Evolutionary conservation across 2,113 vertebrate species (phyloP).

Genomic region (Vombatus ursinus): DNA sequence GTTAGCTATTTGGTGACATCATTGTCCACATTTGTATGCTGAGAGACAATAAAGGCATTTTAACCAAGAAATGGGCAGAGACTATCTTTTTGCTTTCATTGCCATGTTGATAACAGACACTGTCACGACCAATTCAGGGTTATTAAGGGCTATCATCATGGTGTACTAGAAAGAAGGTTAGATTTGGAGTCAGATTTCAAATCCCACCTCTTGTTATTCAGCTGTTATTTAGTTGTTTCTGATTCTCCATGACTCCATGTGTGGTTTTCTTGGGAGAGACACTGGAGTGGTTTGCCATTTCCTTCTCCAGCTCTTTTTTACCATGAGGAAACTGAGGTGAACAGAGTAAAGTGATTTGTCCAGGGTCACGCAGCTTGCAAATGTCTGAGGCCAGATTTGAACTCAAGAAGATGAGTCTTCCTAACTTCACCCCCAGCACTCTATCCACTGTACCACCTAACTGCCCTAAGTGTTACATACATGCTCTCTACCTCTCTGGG

Average conservation of each 20-base stretch:
- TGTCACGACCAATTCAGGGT: neutral
- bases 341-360: neutral
- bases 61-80: neutral
- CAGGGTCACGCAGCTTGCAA: neutral
- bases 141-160: neutral
- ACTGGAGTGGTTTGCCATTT: neutral
- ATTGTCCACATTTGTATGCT: neutral
- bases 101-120: neutral
- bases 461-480: neutral
- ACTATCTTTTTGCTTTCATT: neutral
- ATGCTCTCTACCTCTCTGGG: neutral
- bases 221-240: neutral
- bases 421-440: neutral
- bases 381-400: neutral
- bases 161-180: neutral
- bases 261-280: neutral
- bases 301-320: neutral
- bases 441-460: neutral
- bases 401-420: neutral
- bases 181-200: neutral
- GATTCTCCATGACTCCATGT: neutral
- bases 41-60: neutral
- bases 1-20: neutral
- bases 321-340: neutral
- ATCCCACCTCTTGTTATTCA: neutral